Evolutionary conservation across 2,888 invertebrate species (phyloP).

Genomic region (Aphelenchoides bicaudatus): DNA sequence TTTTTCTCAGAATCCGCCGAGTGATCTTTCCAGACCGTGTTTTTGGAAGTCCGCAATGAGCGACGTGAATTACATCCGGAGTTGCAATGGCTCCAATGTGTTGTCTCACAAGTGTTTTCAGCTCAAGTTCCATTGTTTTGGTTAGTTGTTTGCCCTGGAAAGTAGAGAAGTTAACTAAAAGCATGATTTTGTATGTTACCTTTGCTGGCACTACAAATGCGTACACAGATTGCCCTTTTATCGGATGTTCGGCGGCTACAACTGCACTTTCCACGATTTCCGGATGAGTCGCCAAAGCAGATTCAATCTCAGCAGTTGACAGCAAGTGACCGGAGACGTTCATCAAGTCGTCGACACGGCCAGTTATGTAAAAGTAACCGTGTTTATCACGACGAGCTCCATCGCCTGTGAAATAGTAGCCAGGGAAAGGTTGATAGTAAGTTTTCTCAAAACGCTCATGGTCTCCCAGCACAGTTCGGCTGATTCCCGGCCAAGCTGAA

Average conservation of each 20-base stretch:
- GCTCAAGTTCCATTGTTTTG: slow-evolving; percentile 33
- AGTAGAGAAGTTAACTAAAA: not conserved
- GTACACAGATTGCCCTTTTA: slow-evolving; percentile 94
- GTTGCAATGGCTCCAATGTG: slow-evolving; percentile 92
- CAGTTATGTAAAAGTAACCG: slow-evolving; percentile 71
- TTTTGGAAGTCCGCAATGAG: slow-evolving; percentile 80
- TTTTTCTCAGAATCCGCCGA: slow-evolving; percentile 86
- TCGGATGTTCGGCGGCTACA: slow-evolving; percentile 84
- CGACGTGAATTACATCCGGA: slow-evolving; percentile 83
- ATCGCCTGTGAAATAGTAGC: slow-evolving; percentile 95
- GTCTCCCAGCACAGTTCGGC: slow-evolving; percentile 86
- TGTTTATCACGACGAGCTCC: slow-evolving; percentile 74
- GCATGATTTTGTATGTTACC: slow-evolving; percentile 57
- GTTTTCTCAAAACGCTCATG: slow-evolving; percentile 80
- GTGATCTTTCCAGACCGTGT: slow-evolving; percentile 87
- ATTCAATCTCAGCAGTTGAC: slow-evolving; percentile 83
- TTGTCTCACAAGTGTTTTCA: slow-evolving; percentile 69
- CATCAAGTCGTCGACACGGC: slow-evolving; percentile 86
- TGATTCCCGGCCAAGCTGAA: slow-evolving; percentile 95
- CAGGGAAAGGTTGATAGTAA: slow-evolving; percentile 91
- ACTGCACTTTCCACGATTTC: slow-evolving; percentile 88
- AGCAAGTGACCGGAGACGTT: slow-evolving; percentile 98
- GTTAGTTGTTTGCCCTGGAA: slow-evolving; percentile 32
- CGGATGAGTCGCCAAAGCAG: slow-evolving; percentile 64
- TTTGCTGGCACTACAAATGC: slow-evolving; percentile 91